Evolutionary conservation across 2,113 vertebrate genomes (phyloP).

Genomic region (Oxyura jamaicensis): DNA sequence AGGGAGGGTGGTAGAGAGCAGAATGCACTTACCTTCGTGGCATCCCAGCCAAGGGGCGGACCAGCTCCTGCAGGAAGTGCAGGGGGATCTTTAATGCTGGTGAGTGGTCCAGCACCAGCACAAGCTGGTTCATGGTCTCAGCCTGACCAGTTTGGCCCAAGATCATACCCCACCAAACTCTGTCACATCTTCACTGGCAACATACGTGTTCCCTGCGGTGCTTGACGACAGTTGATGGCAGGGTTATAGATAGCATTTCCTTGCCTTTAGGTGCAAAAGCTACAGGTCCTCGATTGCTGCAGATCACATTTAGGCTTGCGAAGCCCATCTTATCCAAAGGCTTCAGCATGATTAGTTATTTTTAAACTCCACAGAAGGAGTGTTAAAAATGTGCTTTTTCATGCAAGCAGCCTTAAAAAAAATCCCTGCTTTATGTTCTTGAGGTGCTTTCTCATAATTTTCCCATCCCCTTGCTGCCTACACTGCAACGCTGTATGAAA

Average conservation of each 20-base stretch:
- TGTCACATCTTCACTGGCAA: neutral
- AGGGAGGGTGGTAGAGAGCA: neutral
- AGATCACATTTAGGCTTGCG: constrained; percentile 9
- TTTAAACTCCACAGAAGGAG: constrained; percentile 65
- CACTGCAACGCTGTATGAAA: constrained; percentile 47
- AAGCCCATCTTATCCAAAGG: constrained; percentile 33
- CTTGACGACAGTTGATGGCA: neutral
- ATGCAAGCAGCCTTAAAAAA: constrained; percentile 51
- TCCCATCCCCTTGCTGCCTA: constrained; percentile 40
- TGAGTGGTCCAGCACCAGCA: neutral
- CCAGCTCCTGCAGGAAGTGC: neutral
- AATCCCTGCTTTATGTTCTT: constrained; percentile 28
- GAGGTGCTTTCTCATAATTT: constrained; percentile 59
- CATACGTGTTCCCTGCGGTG: neutral
- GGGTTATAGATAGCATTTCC: constrained; percentile 25
- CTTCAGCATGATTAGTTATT: constrained; percentile 64
- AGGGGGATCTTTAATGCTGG: neutral
- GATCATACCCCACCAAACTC: neutral
- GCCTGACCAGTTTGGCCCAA: neutral
- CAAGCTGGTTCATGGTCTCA: neutral
- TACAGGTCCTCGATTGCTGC: constrained; percentile 23
- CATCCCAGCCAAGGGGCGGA: neutral
- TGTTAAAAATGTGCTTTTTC: constrained; percentile 72
- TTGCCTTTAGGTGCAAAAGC: neutral
- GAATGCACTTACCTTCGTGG: neutral